Evolutionary conservation across 2,113 vertebrate species (phyloP).

Genomic region (Crocuta crocuta): DNA sequence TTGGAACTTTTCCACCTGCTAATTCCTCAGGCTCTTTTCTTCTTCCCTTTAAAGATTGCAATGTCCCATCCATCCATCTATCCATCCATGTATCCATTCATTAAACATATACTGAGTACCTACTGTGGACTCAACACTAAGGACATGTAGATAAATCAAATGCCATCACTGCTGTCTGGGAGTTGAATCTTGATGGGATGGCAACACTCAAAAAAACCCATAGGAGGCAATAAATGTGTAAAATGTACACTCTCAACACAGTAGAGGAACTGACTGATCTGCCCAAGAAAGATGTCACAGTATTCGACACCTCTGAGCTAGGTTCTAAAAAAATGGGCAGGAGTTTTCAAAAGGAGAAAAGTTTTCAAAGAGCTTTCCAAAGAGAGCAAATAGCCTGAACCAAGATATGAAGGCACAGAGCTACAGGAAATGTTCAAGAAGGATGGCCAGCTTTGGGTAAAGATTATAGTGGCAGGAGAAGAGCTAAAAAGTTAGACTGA

Average conservation of each 20-base stretch:
- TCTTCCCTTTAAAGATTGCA: neutral
- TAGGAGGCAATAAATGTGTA: neutral
- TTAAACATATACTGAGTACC: neutral
- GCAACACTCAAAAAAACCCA: neutral
- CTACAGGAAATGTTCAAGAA: neutral
- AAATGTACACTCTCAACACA: neutral
- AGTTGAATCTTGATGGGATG: neutral
- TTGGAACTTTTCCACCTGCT: neutral
- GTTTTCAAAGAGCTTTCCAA: neutral
- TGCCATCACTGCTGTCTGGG: neutral
- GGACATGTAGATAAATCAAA: neutral
- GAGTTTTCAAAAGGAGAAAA: slow-evolving; percentile 35
- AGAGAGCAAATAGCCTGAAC: neutral
- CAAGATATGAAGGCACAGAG: neutral
- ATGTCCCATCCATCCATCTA: neutral
- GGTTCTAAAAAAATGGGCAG: neutral
- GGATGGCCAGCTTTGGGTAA: neutral
- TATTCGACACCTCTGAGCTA: neutral
- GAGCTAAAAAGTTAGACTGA: neutral
- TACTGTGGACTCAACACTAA: neutral
- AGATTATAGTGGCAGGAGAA: neutral
- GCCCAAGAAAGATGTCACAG: neutral
- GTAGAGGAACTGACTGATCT: neutral
- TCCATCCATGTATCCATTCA: neutral
- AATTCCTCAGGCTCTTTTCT: neutral